These are phyloP conservation scores for Lasius platythorax DNA, from an alignment of 2,888 invertebrate species.

Conservation along the genomic window DNA sequence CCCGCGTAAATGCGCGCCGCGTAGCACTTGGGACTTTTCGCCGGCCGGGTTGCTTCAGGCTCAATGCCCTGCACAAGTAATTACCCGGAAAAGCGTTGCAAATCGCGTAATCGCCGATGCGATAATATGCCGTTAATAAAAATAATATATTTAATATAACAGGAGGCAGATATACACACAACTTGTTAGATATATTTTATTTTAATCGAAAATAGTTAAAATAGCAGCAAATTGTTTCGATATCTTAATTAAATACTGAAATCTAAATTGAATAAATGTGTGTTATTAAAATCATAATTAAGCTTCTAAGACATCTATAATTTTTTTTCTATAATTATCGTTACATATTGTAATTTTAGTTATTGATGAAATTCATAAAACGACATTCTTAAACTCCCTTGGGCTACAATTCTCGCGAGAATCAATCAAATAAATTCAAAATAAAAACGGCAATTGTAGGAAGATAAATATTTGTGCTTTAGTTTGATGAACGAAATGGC, in stretches of 20 bases:
- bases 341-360: not conserved
- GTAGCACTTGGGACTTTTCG: conserved; percentile 27
- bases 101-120: conserved; percentile 24
- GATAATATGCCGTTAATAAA: conserved; percentile 16
- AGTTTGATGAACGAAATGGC: conserved; percentile 18
- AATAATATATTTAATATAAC: not conserved
- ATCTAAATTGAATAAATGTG: not conserved
- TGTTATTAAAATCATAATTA: not conserved
- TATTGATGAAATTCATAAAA: not conserved
- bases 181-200: not conserved
- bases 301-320: not conserved
- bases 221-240: not conserved
- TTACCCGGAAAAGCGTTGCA: conserved; percentile 36
- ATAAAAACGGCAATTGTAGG: conserved; percentile 12
- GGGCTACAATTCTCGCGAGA: not conserved
- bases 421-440: not conserved
- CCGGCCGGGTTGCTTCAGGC: not conserved
- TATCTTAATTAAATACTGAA: not conserved
- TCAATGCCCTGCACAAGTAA: conserved; percentile 17
- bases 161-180: not conserved
- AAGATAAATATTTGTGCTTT: conserved; percentile 32
- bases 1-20: conserved; percentile 55
- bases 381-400: not conserved
- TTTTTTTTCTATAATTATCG: not conserved
- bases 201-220: not conserved